Conservation (phyloP, 2,888 invertebrate species). For the Myopa testacea region DNA sequence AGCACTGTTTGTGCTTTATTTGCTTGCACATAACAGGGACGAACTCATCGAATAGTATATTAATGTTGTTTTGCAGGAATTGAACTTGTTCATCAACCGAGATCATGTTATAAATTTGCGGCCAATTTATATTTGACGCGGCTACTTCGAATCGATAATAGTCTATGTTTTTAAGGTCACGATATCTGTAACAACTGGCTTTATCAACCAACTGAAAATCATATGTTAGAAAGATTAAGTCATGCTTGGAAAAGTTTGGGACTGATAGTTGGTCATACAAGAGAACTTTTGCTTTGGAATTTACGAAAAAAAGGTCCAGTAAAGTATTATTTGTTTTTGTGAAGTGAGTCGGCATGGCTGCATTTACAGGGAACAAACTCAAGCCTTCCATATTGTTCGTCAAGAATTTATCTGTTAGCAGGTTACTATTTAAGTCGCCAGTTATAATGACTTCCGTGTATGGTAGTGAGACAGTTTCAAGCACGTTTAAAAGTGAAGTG, state of each 20-base stretch:
- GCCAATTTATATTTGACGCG: background rate
- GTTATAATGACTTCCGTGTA: background rate
- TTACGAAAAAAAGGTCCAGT: background rate
- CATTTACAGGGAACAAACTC: slow-evolving; percentile 10
- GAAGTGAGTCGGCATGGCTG: background rate
- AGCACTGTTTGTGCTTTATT: background rate
- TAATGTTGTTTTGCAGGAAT: background rate
- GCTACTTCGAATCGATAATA: background rate
- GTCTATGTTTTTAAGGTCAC: slow-evolving; percentile 8
- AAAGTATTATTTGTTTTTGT: background rate
- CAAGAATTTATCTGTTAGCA: background rate
- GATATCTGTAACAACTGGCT: background rate
- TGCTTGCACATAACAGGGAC: background rate
- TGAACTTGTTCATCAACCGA: background rate
- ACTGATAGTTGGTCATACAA: slow-evolving; percentile 2
- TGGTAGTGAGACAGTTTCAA: background rate
- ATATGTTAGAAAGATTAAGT: slow-evolving; percentile 7
- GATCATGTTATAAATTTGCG: background rate
- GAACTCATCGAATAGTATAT: background rate
- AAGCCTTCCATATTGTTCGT: background rate
- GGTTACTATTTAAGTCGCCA: slow-evolving; percentile 8
- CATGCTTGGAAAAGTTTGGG: background rate
- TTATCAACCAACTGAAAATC: background rate
- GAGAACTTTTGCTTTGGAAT: background rate
- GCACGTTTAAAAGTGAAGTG: background rate